phyloP scores from a whole-genome alignment of 2,888 invertebrate genomes.

The Pecten maximus region DNA sequence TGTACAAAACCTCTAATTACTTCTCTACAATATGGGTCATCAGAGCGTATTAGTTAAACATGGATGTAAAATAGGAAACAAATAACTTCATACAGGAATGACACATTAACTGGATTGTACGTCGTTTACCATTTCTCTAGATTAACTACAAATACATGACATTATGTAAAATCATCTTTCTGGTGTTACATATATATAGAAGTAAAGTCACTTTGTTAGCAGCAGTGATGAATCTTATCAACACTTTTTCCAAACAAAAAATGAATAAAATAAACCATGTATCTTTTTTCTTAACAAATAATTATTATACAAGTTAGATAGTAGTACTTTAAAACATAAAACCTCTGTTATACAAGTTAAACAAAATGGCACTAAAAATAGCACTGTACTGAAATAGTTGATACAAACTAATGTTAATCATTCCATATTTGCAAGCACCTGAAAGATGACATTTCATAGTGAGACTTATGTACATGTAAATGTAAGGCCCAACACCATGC shows the following conservation, averaged over 20 bases:
- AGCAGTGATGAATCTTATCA: background rate
- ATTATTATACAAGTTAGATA: background rate
- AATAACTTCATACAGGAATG: background rate
- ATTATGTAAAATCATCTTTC: background rate
- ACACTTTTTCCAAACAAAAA: background rate
- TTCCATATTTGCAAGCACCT: background rate
- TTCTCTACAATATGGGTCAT: background rate
- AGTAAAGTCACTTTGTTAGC: background rate
- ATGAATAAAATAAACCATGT: background rate
- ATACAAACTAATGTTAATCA: background rate
- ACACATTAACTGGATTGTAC: background rate
- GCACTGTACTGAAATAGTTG: background rate
- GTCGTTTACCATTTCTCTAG: background rate
- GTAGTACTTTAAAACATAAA: background rate
- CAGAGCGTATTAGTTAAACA: background rate
- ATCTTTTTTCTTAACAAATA: background rate
- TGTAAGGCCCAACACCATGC: background rate
- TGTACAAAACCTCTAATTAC: background rate
- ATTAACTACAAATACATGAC: background rate
- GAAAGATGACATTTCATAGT: background rate
- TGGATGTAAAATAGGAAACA: background rate
- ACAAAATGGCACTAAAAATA: background rate
- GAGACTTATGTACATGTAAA: background rate
- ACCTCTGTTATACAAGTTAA: background rate
- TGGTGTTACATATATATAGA: background rate